Evolutionary conservation across 2,888 invertebrate genomes (phyloP).

Genomic region (Conistra vaccinii): DNA sequence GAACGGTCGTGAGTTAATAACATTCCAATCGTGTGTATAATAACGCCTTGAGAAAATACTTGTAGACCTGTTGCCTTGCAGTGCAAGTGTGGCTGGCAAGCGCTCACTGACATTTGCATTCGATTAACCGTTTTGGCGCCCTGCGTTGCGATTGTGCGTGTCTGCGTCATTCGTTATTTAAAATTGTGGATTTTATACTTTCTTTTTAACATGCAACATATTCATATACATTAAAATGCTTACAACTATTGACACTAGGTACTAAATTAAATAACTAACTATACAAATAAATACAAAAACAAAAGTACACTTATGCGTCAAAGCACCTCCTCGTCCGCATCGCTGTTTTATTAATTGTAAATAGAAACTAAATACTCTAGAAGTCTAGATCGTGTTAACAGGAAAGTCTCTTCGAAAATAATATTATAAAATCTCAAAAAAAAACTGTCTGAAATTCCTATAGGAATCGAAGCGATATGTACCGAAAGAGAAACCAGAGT

Average conservation of each 20-base stretch:
- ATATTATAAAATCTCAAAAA: background rate
- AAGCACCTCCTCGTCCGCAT: too few relatives aligned
- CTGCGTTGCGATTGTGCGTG: slow-evolving; percentile 10
- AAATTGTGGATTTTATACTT: background rate
- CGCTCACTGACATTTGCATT: slow-evolving; percentile 45
- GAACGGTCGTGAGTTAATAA: slow-evolving; percentile 47
- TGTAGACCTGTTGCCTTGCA: slow-evolving; percentile 53
- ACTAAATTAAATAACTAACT: too few relatives aligned
- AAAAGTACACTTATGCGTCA: too few relatives aligned
- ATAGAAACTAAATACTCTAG: background rate
- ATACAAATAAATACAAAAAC: too few relatives aligned
- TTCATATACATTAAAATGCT: too few relatives aligned
- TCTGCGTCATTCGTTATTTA: slow-evolving; percentile 16
- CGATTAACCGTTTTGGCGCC: slow-evolving; percentile 49
- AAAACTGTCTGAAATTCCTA: background rate
- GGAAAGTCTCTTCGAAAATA: background rate
- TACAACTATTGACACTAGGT: too few relatives aligned
- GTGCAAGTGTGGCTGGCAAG: slow-evolving; percentile 21
- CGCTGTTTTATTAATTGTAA: background rate
- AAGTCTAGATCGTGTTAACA: background rate
- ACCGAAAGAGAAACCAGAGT: background rate
- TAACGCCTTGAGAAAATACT: slow-evolving; percentile 50
- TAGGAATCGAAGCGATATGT: background rate
- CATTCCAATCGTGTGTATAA: slow-evolving; percentile 63
- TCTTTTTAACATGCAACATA: too few relatives aligned